Conservation (phyloP, 1,140 invertebrate genomes). For the Portunus trituberculatus region DNA sequence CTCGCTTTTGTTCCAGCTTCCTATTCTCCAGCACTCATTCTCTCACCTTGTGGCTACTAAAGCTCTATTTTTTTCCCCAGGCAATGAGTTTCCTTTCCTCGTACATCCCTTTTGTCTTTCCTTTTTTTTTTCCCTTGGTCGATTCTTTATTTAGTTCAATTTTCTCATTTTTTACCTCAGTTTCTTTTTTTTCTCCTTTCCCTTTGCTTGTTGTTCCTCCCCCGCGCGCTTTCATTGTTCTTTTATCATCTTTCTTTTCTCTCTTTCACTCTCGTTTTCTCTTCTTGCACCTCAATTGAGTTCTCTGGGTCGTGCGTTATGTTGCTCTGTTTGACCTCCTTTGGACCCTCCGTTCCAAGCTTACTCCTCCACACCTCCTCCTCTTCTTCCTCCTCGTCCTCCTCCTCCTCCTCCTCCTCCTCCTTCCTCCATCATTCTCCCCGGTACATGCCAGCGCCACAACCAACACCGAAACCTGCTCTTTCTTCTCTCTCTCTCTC, state of each 20-base stretch:
- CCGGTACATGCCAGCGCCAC: background rate
- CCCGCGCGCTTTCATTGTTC: background rate
- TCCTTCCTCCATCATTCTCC: background rate
- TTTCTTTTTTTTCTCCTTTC: slow-evolving; percentile 51
- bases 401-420: slow-evolving; percentile 3
- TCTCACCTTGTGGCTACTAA: too few species aligned
- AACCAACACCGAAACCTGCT: background rate
- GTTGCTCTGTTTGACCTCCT: slow-evolving; percentile 37
- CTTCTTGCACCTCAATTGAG: too few species aligned
- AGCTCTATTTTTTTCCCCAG: too few species aligned
- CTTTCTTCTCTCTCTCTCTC: background rate
- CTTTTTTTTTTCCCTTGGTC: slow-evolving; percentile 11
- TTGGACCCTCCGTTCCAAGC: slow-evolving; percentile 45
- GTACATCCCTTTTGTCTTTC: slow-evolving; percentile 41
- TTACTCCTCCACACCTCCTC: background rate
- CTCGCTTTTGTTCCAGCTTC: too few species aligned
- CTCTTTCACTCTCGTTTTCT: background rate
- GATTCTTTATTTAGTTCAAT: slow-evolving; percentile 52
- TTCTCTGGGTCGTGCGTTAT: background rate
- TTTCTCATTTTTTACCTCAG: slow-evolving; percentile 58
- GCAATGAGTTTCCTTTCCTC: slow-evolving; percentile 31
- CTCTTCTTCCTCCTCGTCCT: background rate
- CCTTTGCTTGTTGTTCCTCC: slow-evolving; percentile 29
- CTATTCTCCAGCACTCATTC: too few species aligned
- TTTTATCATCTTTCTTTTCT: slow-evolving; percentile 1